phyloP scores from a whole-genome alignment of 2,888 invertebrate species.

The Geotrupes spiniger region DNA sequence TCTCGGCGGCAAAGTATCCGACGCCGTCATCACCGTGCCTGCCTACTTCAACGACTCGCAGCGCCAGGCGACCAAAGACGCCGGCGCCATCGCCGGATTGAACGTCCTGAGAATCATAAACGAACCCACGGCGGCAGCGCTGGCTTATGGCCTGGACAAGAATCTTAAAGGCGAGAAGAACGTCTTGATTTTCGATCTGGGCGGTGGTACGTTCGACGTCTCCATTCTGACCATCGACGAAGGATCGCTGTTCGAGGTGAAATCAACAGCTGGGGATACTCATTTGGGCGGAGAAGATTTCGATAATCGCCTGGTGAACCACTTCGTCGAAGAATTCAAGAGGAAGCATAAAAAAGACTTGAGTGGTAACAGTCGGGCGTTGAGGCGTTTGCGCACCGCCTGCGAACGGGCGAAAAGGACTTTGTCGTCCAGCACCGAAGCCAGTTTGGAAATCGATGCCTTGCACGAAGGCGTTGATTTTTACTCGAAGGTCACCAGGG shows the following conservation, averaged over 20 bases:
- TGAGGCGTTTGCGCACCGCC: constrained; percentile 80
- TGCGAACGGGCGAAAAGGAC: constrained; percentile 80
- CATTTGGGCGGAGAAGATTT: constrained; percentile 79
- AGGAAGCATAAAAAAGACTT: constrained; percentile 70
- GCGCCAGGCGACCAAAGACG: constrained; percentile 85
- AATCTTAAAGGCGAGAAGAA: constrained; percentile 71
- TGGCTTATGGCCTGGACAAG: constrained; percentile 81
- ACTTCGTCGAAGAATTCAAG: constrained; percentile 77
- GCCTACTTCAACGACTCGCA: constrained; percentile 83
- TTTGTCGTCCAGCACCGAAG: constrained; percentile 73
- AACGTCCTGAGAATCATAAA: constrained; percentile 88
- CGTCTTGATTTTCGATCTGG: constrained; percentile 73
- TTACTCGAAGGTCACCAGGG: constrained; percentile 79
- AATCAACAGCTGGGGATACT: constrained; percentile 78
- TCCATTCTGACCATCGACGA: constrained; percentile 88
- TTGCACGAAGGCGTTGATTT: constrained; percentile 87
- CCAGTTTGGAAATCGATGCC: constrained; percentile 84
- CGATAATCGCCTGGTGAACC: constrained; percentile 74
- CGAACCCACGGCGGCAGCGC: constrained; percentile 85
- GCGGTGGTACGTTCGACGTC: constrained; percentile 91
- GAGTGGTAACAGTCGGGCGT: constrained; percentile 68
- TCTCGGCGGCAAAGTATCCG: constrained; percentile 67
- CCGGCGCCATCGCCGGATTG: constrained; percentile 79
- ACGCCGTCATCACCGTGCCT: constrained; percentile 81
- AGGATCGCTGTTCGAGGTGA: constrained; percentile 77